A percentile compares a stretch with the other conserved stretches of the same genome.
Conservation (phyloP, 2,888 invertebrate species). For the Lasioglossum zephyrum region DNA sequence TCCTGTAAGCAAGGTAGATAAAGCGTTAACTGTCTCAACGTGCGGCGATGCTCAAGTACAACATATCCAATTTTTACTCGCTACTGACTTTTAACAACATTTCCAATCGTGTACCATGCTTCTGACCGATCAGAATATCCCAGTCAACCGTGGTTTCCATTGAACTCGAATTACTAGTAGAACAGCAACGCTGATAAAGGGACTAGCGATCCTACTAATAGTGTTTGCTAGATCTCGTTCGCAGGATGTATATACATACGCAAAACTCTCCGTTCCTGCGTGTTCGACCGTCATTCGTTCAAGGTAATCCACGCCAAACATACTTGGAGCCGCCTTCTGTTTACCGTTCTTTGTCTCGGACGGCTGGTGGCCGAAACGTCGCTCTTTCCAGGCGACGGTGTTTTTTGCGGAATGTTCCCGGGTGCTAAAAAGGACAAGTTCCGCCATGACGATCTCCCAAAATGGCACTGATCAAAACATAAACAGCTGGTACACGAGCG, state of each 20-base stretch:
- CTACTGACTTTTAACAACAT: neutral
- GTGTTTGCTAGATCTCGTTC: neutral
- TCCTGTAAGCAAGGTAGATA: neutral
- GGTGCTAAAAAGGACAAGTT: neutral
- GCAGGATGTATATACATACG: neutral
- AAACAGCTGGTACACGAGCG: neutral
- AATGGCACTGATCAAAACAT: neutral
- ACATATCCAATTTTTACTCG: neutral
- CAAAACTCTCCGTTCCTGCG: constrained; percentile 41
- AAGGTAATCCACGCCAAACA: constrained; percentile 36
- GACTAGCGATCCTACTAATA: neutral
- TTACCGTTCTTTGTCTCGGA: constrained; percentile 48
- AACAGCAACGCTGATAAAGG: neutral
- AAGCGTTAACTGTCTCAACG: neutral
- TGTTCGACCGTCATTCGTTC: constrained; percentile 26
- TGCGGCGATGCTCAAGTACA: neutral
- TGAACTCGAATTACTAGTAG: neutral
- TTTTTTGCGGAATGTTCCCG: constrained; percentile 8
- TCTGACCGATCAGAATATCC: neutral
- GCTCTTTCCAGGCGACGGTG: constrained; percentile 39
- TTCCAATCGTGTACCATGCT: neutral
- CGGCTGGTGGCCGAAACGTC: constrained; percentile 5
- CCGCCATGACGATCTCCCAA: neutral
- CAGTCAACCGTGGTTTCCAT: neutral
- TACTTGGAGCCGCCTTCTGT: constrained; percentile 1